Evolutionary conservation across 2,888 invertebrate genomes (phyloP), one percentile per base, ranked within the genome.

Genomic region (Strigamia maritima): DNA sequence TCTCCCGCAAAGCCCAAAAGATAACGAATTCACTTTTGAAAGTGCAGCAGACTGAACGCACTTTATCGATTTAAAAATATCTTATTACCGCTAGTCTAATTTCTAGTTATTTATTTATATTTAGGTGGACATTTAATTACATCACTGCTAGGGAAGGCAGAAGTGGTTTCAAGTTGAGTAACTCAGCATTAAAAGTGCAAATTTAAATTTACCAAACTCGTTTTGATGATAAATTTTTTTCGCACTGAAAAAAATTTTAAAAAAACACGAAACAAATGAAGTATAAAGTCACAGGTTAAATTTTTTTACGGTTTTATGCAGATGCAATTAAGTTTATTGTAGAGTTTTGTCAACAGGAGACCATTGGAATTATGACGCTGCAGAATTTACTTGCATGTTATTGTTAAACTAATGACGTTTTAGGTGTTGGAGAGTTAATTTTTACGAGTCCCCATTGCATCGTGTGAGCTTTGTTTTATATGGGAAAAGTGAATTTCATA

Each of bases 401-500:
- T 65, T 26, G 26, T 65, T 65, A 16, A 14, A 10, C 14, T 65
- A 26, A 65, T 26, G 65, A 26, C 26, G 26, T 14, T 65, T 24
- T 65, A 65, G 65, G 65, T 65, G 65, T 65, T 28, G 49, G 49
- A 26, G 65, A 65, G 24, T 26, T 65, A 65, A 65, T 28, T 65
- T 65, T 65, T 65, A 65, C 65, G 65, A 65, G 24, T 65, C 65
- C 65, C 65, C 12, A 14, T 65, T 26, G 65, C 65, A 16, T 65
- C 28, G 65, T 65, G 14, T 7, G 14, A 10, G 10, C 26, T 26
- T 65, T 49, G 49, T 49, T 49, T 49, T 49, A 49, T 44, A 44
- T n/a, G 28, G 60, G 65, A 65, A 24, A 24, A 65, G 65, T 65
- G 65, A 65, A 65, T 26, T 65, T 65, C 65, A 65, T 65, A 65